phyloP scores from a whole-genome alignment of 1,140 invertebrate species.

The Hyles vespertilio region DNA sequence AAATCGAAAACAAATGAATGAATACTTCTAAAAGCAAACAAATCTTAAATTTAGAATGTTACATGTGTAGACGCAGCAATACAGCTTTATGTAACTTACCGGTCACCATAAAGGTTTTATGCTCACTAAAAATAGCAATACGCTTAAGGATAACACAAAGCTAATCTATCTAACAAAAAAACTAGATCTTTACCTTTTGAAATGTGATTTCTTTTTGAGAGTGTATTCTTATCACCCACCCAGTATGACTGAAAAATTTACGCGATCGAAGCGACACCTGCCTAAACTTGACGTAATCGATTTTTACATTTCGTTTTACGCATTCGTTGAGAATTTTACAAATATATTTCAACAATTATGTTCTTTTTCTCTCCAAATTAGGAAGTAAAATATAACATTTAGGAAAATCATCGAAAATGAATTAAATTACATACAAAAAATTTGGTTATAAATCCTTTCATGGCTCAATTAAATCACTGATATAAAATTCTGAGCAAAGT shows the following conservation, averaged over 20 bases:
- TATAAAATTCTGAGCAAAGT: no score
- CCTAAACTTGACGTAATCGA: no score
- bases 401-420: neutral
- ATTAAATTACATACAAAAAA: constrained; percentile 11
- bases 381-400: neutral
- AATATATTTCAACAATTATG: no score
- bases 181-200: constrained; percentile 20
- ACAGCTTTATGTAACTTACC: constrained; percentile 27
- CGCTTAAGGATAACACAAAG: constrained; percentile 12
- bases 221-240: constrained; percentile 20
- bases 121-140: constrained; percentile 6
- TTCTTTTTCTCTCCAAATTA: no score
- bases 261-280: constrained; percentile 9
- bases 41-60: constrained; percentile 21
- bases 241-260: constrained; percentile 18
- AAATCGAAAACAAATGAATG: neutral
- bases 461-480: no score
- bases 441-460: no score
- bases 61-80: constrained; percentile 13
- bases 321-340: no score
- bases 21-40: constrained; percentile 4
- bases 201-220: constrained; percentile 17
- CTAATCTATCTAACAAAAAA: constrained; percentile 5
- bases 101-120: neutral
- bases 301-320: no score